Conservation (phyloP, 2,113 vertebrate species). For the Toxotes jaculatrix region DNA sequence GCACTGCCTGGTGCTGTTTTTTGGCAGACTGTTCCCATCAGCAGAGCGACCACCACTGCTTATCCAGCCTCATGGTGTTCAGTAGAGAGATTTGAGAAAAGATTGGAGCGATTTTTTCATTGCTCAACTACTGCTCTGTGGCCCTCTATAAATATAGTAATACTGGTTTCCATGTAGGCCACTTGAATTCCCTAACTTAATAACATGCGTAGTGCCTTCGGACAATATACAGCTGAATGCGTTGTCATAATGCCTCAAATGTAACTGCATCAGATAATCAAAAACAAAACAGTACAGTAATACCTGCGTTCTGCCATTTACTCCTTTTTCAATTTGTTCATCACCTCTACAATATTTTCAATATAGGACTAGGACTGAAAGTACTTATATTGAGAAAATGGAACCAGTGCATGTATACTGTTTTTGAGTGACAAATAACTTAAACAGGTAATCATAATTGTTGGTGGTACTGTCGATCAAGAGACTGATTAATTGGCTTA, state of each 20-base stretch:
- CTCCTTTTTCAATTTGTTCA: too few species aligned
- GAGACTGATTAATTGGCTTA: too few species aligned
- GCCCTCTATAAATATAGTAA: slow-evolving; percentile 13
- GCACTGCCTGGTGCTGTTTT: slow-evolving; percentile 74
- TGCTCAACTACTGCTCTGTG: slow-evolving; percentile 45
- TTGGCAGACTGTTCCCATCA: slow-evolving; percentile 73
- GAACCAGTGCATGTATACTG: too few species aligned
- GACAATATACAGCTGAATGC: background rate
- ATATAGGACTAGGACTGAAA: too few species aligned
- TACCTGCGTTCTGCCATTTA: too few species aligned
- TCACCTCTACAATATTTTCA: too few species aligned
- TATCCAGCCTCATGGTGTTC: slow-evolving; percentile 59
- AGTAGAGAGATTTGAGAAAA: slow-evolving; percentile 62
- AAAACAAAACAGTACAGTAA: background rate
- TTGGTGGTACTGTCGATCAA: too few species aligned
- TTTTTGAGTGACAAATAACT: too few species aligned
- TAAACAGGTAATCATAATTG: too few species aligned
- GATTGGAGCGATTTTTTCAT: slow-evolving; percentile 51
- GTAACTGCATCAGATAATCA: background rate
- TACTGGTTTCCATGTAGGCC: background rate
- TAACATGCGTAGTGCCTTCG: background rate
- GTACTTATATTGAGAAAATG: too few species aligned
- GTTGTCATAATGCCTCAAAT: background rate
- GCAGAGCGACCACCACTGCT: slow-evolving; percentile 65
- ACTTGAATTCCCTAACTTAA: slow-evolving; percentile 6